Evolutionary conservation across 2,797 vertebrate genomes (phyloP), one percentile per base, ranked within the genome.

Genomic region (Alosa sapidissima): DNA sequence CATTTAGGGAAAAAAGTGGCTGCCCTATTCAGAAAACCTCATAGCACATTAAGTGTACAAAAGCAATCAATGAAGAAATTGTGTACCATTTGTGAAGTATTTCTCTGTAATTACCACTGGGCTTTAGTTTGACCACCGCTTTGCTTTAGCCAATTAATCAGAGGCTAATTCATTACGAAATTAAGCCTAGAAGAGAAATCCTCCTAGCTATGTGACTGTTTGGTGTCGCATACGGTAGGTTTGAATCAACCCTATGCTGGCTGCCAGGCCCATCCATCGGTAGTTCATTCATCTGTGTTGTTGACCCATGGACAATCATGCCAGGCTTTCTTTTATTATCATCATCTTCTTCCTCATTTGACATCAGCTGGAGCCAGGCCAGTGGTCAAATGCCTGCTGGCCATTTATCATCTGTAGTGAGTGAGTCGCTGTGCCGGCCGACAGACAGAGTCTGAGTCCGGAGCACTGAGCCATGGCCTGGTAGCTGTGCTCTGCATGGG

Each of bases 91-190:
- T n/a, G n/a, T n/a, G n/a, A 7, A 78, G 36, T 45, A 78, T 78
- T 78, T 45, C 72, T 47, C 72, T 78, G 72, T 78, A 78, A 78
- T 78, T 78, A 78, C 78, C 36, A n/a, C 36, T 19, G 72, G 36
- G 72, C 41, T 21, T 41, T 78, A 45, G 3, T 45, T 3, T 19
- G 72, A 14, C 41, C 72, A 78, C 16, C 19, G 72, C 36, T 45
- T 78, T 47, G 36, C 14, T 78, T 47, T 47, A 78, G 72, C 47
- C 19, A 19, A 78, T 78, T 45, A 19, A 45, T 6, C 72, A 16
- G 41, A 16, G 19, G 41, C 36, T 2, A 21, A 47, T 78, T 47
- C 41, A 47, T 78, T 47, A 36, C 9, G 36, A 45, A 78, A 78
- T 78, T 16, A 78, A 5, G 58, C 21, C 58, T 60, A 9, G 58